Percentiles rank a stretch among this genome's conserved stretches.
Conservation (phyloP, 2,888 invertebrate genomes). For the Griposia aprilina region DNA sequence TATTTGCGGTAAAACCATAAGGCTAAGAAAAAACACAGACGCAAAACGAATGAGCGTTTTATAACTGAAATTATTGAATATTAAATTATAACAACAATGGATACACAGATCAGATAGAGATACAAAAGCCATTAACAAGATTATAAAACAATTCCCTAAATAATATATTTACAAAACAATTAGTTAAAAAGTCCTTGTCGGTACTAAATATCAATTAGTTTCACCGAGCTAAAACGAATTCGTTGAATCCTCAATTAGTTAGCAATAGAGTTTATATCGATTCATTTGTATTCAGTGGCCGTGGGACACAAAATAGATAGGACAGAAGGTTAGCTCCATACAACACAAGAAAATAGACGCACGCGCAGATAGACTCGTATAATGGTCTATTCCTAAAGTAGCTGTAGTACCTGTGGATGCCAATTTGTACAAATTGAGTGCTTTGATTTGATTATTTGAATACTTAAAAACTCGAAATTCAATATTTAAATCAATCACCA, state of each 20-base stretch:
- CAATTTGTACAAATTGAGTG: too few relatives aligned
- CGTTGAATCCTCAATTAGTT: conserved; percentile 28
- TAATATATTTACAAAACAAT: conserved; percentile 44
- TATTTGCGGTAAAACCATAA: too few relatives aligned
- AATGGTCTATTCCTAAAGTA: not conserved
- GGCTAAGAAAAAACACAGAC: too few relatives aligned
- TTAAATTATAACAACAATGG: not conserved
- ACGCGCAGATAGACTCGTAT: not conserved
- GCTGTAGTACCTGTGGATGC: too few relatives aligned
- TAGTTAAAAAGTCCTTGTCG: conserved; percentile 10
- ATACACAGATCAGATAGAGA: not conserved
- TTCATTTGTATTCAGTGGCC: conserved; percentile 38
- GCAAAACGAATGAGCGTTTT: not conserved
- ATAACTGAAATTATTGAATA: not conserved
- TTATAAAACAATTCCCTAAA: conserved; percentile 6
- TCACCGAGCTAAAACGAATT: conserved; percentile 13
- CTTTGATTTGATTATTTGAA: too few relatives aligned
- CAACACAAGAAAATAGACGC: too few relatives aligned
- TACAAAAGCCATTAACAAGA: conserved; percentile 7
- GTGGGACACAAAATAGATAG: not conserved
- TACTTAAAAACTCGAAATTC: not conserved
- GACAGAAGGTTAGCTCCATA: not conserved
- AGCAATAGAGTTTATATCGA: conserved; percentile 26
- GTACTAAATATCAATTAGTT: conserved; percentile 40
- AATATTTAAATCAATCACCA: not conserved